Base-by-base conservation (phyloP, 2,888 invertebrate species). In the Drosophila kokeensis region DNA sequence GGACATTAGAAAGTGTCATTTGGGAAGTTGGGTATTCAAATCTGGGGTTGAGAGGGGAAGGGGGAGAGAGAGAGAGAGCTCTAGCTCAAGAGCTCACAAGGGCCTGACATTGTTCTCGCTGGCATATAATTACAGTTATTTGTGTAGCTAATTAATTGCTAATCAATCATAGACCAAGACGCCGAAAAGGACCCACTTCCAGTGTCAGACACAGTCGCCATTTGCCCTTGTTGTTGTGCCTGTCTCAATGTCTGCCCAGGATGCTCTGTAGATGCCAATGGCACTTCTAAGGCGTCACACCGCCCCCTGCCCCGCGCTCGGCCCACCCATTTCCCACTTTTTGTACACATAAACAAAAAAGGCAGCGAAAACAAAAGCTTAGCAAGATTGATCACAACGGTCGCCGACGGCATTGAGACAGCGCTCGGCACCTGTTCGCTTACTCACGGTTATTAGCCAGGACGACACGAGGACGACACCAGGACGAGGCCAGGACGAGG, bases 121-220 rank as follows among this genome's bases (percentile, higher is more conserved):
- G 80, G 82, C 89, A 83, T 89, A 88, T 91, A 91, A 91, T 91
- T 91, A 90, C 85, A 84, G 82, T 88, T 91, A 91, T 90, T 90
- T 92, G 91, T 92, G 90, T 83, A 90, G 91, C 90, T 92, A 92
- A 92, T 92, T 92, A 92, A 92, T 92, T 92, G 92, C 92, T 89
- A 92, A 92, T 92, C 91, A 92, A 92, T 92, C 91, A 92, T 92
- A 83, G 90, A 79, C 58, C 65, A 74, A 79, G 79, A 73, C 60
- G 60, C 71, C 79, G 50, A 79, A 73, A 76, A 69, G 73, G 76
- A 73, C 76, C 54, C 54, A 36, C 27, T 54, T 54, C 18, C 54
- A 45, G 45, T 45, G 45, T 18, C 24, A 24, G 21, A 21, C 52
- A 21, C 21, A 53, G 34, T 34, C 32, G 66, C 63, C 55, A 62